Conservation (phyloP, 2,113 vertebrate species). For the Sapayoa aenigma region DNA sequence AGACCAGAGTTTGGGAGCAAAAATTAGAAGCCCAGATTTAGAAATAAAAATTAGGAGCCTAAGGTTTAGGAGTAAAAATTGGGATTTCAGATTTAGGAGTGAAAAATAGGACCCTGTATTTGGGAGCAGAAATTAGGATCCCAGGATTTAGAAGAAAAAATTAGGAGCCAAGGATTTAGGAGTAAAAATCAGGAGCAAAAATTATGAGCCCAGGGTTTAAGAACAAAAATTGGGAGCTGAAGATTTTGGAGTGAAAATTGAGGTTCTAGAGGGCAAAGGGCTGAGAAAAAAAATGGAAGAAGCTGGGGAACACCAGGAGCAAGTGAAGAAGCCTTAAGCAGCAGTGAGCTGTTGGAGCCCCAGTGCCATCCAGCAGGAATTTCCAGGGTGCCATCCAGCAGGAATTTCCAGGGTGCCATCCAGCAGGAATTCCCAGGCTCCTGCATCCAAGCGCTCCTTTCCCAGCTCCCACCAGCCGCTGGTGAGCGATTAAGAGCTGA, state of each 20-base stretch:
- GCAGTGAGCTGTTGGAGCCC: rapidly evolving
- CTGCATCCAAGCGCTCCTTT: rapidly evolving
- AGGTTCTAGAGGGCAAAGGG: neutral
- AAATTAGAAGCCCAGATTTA: neutral
- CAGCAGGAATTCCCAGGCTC: neutral
- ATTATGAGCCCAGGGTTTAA: neutral
- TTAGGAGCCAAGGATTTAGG: too few relatives aligned
- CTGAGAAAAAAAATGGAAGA: neutral
- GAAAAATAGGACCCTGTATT: too few relatives aligned
- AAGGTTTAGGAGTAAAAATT: neutral
- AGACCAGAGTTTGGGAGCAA: too few relatives aligned
- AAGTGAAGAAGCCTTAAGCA: rapidly evolving
- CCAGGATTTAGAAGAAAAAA: neutral
- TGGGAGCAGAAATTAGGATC: neutral
- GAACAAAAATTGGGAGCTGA: too few relatives aligned
- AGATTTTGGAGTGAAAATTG: too few relatives aligned
- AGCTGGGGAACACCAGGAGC: neutral
- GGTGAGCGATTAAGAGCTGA: neutral
- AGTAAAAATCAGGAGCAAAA: too few relatives aligned
- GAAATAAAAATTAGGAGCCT: neutral
- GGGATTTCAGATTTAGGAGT: neutral
- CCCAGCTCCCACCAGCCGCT: neutral
- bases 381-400: neutral
- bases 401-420: neutral
- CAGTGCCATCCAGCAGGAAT: neutral